Evolutionary conservation across 2,113 vertebrate species (phyloP).

Genomic region (Anthoscopus minutus): DNA sequence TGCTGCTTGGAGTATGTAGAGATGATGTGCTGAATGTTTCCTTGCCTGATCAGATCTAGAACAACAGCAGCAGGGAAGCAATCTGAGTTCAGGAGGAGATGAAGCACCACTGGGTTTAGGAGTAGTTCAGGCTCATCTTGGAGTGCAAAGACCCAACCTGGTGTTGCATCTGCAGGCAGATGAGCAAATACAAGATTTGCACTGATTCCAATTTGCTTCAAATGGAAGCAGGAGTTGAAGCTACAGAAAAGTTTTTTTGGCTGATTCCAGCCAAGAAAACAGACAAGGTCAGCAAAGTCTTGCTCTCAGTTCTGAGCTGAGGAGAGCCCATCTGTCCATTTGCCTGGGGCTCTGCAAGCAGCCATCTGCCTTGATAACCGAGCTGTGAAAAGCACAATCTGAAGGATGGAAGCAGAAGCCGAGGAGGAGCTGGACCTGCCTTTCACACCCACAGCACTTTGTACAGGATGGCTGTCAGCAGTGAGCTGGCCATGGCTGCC

Average conservation of each 20-base stretch:
- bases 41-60: not conserved
- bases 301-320: not conserved
- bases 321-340: slow-evolving; percentile 11
- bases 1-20: not conserved
- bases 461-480: not conserved
- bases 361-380: not conserved
- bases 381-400: slow-evolving; percentile 12
- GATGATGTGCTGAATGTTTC: not conserved
- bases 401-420: not conserved
- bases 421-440: not conserved
- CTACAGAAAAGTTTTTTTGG: not conserved
- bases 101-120: not conserved
- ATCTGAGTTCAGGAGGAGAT: not conserved
- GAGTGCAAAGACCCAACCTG: not conserved
- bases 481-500: not conserved
- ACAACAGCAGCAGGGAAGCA: not conserved
- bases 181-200: not conserved
- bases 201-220: not conserved
- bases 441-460: not conserved
- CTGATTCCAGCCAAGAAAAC: not conserved
- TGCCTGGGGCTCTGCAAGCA: slow-evolving; percentile 28
- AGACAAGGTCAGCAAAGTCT: slow-evolving; percentile 47
- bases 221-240: not conserved
- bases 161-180: not conserved
- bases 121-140: not conserved